Evolutionary conservation across 2,888 invertebrate species (phyloP).

Genomic region (Hypomecis atomaria): DNA sequence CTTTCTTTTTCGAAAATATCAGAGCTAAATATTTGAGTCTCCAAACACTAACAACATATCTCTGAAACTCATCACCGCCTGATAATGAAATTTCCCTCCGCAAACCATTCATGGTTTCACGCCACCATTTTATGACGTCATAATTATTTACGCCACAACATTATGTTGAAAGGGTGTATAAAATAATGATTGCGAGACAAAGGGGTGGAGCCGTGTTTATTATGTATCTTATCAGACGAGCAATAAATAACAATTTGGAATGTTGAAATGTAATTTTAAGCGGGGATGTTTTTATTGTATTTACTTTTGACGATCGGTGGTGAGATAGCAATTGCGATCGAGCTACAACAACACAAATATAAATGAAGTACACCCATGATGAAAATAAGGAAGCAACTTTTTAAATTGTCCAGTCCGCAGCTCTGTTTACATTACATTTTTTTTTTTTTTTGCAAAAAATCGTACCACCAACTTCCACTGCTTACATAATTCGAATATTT

Average conservation of each 20-base stretch:
- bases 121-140: constrained; percentile 32
- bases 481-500: too few relatives aligned
- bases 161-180: constrained; percentile 29
- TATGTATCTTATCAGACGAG: constrained; percentile 19
- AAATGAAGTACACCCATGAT: too few relatives aligned
- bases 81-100: constrained; percentile 29
- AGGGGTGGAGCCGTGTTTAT: constrained; percentile 26
- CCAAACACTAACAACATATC: constrained; percentile 7
- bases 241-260: constrained; percentile 14
- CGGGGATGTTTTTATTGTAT: constrained; percentile 4
- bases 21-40: too few relatives aligned
- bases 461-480: too few relatives aligned
- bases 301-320: constrained; percentile 1
- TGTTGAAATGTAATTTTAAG: constrained; percentile 1
- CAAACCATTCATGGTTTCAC: constrained; percentile 33
- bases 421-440: too few relatives aligned
- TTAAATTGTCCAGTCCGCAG: too few relatives aligned
- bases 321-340: too few relatives aligned
- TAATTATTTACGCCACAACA: constrained; percentile 36
- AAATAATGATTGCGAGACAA: constrained; percentile 27
- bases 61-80: constrained; percentile 13
- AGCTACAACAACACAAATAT: too few relatives aligned
- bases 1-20: too few relatives aligned
- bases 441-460: too few relatives aligned
- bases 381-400: too few relatives aligned